Evolutionary conservation across 2,888 invertebrate genomes (phyloP).

Genomic region (Monochamus alternatus): DNA sequence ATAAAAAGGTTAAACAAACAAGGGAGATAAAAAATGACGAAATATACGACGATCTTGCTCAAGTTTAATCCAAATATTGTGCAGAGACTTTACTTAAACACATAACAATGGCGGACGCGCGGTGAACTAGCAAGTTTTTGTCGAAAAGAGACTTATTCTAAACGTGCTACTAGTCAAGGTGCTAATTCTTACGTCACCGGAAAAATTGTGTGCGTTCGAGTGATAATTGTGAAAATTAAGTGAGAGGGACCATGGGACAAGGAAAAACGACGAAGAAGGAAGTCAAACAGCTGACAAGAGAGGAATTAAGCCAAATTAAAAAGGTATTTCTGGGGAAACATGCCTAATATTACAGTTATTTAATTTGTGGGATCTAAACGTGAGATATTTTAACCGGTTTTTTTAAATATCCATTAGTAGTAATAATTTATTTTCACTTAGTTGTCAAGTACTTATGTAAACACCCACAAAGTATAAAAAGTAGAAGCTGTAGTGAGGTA

Average conservation of each 20-base stretch:
- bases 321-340: constrained; percentile 48
- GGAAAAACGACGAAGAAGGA: constrained; percentile 46
- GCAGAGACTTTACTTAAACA: constrained; percentile 57
- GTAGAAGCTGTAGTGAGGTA: not conserved
- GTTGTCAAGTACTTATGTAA: not conserved
- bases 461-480: constrained; percentile 2
- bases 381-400: not conserved
- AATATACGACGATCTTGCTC: constrained; percentile 49
- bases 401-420: not conserved
- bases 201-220: constrained; percentile 23
- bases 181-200: constrained; percentile 21
- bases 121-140: constrained; percentile 16
- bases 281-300: constrained; percentile 52
- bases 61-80: constrained; percentile 55
- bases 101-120: constrained; percentile 48
- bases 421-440: constrained; percentile 7
- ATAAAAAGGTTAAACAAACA: constrained; percentile 58
- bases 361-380: not conserved
- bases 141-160: constrained; percentile 14
- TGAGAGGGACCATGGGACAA: constrained; percentile 44
- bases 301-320: constrained; percentile 54
- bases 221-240: constrained; percentile 26
- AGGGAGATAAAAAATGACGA: constrained; percentile 58
- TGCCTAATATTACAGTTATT: not conserved
- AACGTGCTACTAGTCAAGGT: constrained; percentile 35